phyloP scores from a whole-genome alignment of 2,113 vertebrate species.

The Anas platyrhynchos region DNA sequence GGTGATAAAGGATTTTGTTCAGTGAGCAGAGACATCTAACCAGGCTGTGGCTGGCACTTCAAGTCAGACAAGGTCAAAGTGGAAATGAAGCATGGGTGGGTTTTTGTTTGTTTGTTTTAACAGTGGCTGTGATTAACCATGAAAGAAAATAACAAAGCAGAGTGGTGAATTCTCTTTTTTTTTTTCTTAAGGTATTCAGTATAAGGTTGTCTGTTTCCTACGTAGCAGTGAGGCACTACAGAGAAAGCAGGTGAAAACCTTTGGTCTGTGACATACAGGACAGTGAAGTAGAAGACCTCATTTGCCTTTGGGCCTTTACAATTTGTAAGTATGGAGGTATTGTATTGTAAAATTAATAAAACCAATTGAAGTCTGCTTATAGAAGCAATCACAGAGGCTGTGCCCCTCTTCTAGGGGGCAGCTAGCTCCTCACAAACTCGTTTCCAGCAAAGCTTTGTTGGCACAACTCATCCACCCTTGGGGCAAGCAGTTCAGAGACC shows the following conservation, averaged over 20 bases:
- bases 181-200: rapidly evolving
- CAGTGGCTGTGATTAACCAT: neutral
- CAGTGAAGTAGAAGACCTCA: neutral
- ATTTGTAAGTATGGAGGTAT: neutral
- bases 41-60: neutral
- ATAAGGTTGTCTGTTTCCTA: rapidly evolving
- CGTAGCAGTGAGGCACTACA: neutral
- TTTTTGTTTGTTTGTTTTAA: neutral
- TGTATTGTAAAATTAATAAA: neutral
- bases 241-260: neutral
- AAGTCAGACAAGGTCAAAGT: neutral
- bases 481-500: neutral
- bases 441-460: neutral
- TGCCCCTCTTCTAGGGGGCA: no score
- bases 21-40: neutral
- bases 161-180: neutral
- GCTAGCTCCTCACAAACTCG: no score
- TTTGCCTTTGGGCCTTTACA: neutral
- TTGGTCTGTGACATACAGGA: neutral
- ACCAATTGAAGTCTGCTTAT: neutral
- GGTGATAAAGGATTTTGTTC: neutral
- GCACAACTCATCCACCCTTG: no score
- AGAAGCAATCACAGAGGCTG: neutral
- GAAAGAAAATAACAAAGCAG: neutral
- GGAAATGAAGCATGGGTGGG: neutral